Conservation (phyloP, 1,140 invertebrate genomes). For the Panagrolaimus sp. region DNA sequence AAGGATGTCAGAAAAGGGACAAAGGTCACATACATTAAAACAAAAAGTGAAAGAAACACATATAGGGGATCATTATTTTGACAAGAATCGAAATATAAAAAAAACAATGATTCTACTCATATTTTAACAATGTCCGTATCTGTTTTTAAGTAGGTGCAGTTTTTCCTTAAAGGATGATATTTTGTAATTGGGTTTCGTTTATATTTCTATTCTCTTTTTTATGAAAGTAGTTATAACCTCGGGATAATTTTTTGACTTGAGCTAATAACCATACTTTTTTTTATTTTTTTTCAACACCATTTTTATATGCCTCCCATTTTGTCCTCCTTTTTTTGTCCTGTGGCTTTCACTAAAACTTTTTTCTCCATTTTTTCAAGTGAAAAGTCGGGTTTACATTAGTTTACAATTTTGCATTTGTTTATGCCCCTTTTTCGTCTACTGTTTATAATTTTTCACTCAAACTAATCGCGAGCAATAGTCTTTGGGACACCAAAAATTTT, state of each 20-base stretch:
- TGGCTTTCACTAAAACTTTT: too few relatives aligned
- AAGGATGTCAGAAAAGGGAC: too few relatives aligned
- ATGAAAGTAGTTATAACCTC: neutral
- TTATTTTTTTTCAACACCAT: neutral
- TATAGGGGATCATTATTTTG: too few relatives aligned
- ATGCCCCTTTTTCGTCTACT: neutral
- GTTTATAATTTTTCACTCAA: slow-evolving; percentile 11
- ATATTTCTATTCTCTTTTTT: neutral
- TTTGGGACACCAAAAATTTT: neutral
- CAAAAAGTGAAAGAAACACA: too few relatives aligned
- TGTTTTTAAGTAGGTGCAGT: neutral
- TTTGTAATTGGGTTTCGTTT: slow-evolving; percentile 8
- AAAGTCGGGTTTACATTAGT: slow-evolving; percentile 3
- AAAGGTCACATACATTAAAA: too few relatives aligned
- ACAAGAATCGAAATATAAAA: too few relatives aligned
- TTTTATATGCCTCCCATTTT: neutral
- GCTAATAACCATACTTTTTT: slow-evolving; percentile 2
- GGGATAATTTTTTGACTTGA: slow-evolving; percentile 2
- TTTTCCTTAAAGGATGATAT: neutral
- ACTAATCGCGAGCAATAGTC: neutral
- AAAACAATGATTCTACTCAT: too few relatives aligned
- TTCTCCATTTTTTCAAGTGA: neutral
- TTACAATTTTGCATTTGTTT: slow-evolving; percentile 8
- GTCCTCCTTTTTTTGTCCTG: neutral
- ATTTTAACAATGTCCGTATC: too few relatives aligned